phyloP scores from a whole-genome alignment of 2,113 vertebrate species.

The Mustelus asterias region DNA sequence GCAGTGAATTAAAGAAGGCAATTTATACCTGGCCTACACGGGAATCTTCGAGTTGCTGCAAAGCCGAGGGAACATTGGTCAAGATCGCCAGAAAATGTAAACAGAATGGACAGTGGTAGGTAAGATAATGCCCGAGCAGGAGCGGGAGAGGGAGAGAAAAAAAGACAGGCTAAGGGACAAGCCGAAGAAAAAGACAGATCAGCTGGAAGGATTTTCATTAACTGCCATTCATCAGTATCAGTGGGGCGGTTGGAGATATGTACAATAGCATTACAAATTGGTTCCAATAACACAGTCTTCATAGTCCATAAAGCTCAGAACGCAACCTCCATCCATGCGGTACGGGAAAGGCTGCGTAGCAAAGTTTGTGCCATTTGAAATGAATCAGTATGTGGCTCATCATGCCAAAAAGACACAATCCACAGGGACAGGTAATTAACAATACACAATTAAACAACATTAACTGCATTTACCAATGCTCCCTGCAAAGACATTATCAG shows the following conservation, averaged over 20 bases:
- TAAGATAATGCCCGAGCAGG: neutral
- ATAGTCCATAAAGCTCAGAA: neutral
- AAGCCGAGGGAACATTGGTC: neutral
- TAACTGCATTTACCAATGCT: constrained; percentile 41
- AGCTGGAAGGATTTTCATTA: neutral
- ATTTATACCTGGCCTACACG: neutral
- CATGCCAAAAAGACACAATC: neutral
- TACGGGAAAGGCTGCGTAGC: neutral
- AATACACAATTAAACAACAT: constrained; percentile 39
- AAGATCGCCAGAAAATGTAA: neutral
- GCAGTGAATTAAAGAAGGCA: no score
- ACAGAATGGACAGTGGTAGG: neutral
- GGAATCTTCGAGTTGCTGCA: neutral
- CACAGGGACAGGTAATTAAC: neutral
- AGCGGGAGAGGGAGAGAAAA: neutral
- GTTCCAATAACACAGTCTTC: neutral
- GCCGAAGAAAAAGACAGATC: neutral
- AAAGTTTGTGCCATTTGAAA: neutral
- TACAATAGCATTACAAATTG: neutral
- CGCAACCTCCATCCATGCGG: neutral
- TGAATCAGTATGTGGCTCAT: neutral
- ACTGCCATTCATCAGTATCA: neutral
- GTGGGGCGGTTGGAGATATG: neutral
- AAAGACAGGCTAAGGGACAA: neutral
- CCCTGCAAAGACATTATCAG: constrained; percentile 40